Evolutionary conservation across 37 sponge, comb jelly and placozoan species (phyloP), one percentile per base, ranked within the genome.

Genomic region (Amphimedon queenslandica): DNA sequence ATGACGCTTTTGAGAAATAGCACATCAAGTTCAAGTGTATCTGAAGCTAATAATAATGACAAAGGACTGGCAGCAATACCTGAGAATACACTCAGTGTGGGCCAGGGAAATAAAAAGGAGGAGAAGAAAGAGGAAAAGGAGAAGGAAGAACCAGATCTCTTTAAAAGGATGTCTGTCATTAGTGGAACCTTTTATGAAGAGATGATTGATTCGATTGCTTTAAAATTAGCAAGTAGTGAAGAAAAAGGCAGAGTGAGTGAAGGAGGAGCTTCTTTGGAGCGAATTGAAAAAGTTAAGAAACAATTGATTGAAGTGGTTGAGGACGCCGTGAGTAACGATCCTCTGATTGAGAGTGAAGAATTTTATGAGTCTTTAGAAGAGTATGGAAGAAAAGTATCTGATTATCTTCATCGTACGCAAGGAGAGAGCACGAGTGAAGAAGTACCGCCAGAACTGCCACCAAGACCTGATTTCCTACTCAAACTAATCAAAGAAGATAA

Each of bases 301-400:
- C 13, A 47, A 47, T 47, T 47, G 13, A 13, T 8, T 47, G 13
- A 47, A 18, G 51, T 13, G 8, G 23, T 60, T 11, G 27, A 11
- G 5, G 27, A 60, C 8, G 5, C 21, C 5, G 61, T 60, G 5
- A 13, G 27, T 25, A 11, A 60, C 5, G 27, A 11, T 11, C 61
- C 61, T n/a, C 5, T 6, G 28, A 5, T 25, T 25, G 28, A 6
- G 21, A 13, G 13, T 47, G 61, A 60, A 60, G 21, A 60, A 6
- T 6, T 60, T 60, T 60, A 60, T 60, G 61, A 60, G 28, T 11
- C 23, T 11, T n/a, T 60, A n/a, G 61, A 60, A 60, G 27, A 60
- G 28, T 60, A 60, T n/a, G 21, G 27, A 25, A 11, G 27, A 60
- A 60, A 47, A 47, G 13, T 47, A 18, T 47, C 53, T 47, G 53